Base-by-base conservation (phyloP, 2,113 vertebrate species). In the Pseudorasbora parva region DNA sequence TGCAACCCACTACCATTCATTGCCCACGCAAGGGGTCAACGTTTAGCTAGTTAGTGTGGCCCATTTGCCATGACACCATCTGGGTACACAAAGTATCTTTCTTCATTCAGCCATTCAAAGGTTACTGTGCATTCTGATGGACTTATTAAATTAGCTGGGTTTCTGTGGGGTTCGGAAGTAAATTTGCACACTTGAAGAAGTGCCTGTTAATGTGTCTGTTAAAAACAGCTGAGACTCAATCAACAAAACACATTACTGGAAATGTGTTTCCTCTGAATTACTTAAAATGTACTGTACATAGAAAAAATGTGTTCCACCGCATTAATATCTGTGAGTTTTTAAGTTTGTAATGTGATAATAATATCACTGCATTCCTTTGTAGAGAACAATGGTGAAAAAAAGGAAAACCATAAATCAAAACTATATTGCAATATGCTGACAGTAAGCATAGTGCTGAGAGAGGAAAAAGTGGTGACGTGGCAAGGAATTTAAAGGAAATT, bases 401-500 rank as follows among this genome's bases (percentile, higher is more conserved):
- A n/a, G 1, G 51, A 56, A 8, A 77, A 21, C 8, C 2, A 71
- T 23, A 71, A 71, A 41, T 60, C n/a, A 10, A 45, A 60, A n/a
- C n/a, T 27, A 45, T 27, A 27, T 59, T 78, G 37, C n/a, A 60
- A 45, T 45, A 59, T 62, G 56, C 56, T 60, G 30, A 57, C 51
- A 78, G 17, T 11, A 8, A 15, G 47, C 33, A 71, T 23, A 76
- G 72, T 49, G 72, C 51, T 60, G 74, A 77, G 6, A 60, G 73
- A 57, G 15, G 21, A 56, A 76, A 78, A 75, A 27, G 17, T 8
- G 23, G 64, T 33, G n/a, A 73, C 8, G 47, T 62, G 15, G 37
- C 64, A 71, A 78, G 11, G 30, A 77, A 60, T 78, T 76, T 19
- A n/a, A 19, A 45, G 59, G 82, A 64, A 49, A 64, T 82, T 17